Evolutionary conservation across 2,888 invertebrate genomes (phyloP).

Genomic region (Labia minor): DNA sequence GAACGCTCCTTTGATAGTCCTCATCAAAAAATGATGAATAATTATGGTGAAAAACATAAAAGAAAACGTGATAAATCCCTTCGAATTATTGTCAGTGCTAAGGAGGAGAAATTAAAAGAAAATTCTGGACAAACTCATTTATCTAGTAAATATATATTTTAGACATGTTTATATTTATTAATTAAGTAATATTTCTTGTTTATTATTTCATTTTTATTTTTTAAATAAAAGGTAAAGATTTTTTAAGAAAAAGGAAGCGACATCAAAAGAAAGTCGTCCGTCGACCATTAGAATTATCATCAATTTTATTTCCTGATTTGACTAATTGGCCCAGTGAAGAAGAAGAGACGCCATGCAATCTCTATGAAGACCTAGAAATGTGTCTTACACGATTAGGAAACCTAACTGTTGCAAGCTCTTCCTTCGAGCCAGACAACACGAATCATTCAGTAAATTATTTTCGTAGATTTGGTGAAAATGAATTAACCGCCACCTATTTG

Average conservation of each 20-base stretch:
- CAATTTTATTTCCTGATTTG: neutral
- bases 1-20: neutral
- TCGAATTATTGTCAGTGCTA: neutral
- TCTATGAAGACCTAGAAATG: neutral
- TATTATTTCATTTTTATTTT: neutral
- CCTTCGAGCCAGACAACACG: neutral
- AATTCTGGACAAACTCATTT: neutral
- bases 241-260: neutral
- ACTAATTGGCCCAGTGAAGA: neutral
- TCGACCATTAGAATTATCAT: neutral
- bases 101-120: neutral
- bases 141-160: neutral
- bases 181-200: neutral
- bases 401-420: neutral
- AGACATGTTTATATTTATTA: neutral
- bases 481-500: neutral
- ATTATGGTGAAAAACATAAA: neutral
- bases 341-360: neutral
- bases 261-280: neutral
- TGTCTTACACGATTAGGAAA: neutral
- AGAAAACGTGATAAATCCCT: neutral
- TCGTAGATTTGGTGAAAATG: neutral
- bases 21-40: neutral
- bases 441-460: neutral
- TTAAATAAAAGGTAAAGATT: neutral